These are phyloP conservation scores for Epinotia brunnichana DNA, from an alignment of 2,888 invertebrate species.

Conservation along the genomic window DNA sequence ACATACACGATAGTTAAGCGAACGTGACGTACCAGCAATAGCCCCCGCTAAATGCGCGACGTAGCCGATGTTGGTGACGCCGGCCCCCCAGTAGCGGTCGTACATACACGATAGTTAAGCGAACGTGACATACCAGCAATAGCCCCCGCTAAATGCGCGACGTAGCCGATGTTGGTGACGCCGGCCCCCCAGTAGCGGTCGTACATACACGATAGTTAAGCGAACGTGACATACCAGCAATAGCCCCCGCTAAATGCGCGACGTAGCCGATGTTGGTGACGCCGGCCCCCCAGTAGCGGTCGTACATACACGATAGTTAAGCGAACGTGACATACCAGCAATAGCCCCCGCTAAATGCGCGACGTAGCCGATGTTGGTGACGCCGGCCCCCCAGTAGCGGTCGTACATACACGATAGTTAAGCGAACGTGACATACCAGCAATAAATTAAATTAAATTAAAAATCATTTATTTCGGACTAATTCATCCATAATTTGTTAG, in stretches of 20 bases:
- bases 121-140: constrained; percentile 86
- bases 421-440: constrained; percentile 85
- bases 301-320: constrained; percentile 84
- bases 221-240: constrained; percentile 86
- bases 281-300: constrained; percentile 88
- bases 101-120: constrained; percentile 81
- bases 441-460: too few species aligned
- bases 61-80: constrained; percentile 93
- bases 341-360: constrained; percentile 97
- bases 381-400: constrained; percentile 87
- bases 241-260: constrained; percentile 95
- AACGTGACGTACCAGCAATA: constrained; percentile 86
- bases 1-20: constrained; percentile 74
- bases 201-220: constrained; percentile 82
- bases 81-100: constrained; percentile 89
- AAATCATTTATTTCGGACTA: too few species aligned
- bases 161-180: constrained; percentile 93
- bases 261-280: constrained; percentile 95
- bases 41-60: constrained; percentile 97
- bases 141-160: constrained; percentile 96
- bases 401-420: constrained; percentile 86
- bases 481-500: too few species aligned
- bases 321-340: constrained; percentile 85
- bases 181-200: constrained; percentile 89
- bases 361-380: constrained; percentile 94